Percentiles rank a stretch among this genome's conserved stretches.
Evolutionary conservation across 2,888 invertebrate genomes (phyloP).

Genomic region (Nomada hirtipes): DNA sequence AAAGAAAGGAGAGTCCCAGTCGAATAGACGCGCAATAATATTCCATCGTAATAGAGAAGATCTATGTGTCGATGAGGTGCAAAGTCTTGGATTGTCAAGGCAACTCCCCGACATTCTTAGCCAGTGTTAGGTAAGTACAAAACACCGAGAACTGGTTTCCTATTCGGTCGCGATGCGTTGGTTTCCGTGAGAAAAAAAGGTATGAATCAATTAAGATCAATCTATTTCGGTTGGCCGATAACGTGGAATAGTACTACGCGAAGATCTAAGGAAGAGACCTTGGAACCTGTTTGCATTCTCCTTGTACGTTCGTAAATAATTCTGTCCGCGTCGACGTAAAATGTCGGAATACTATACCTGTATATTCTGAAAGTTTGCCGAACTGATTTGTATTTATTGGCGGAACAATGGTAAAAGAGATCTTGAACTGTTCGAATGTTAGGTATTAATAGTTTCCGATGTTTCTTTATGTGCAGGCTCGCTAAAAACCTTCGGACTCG

Average conservation of each 20-base stretch:
- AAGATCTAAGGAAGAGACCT: neutral
- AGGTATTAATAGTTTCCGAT: neutral
- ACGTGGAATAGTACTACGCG: neutral
- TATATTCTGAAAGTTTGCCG: neutral
- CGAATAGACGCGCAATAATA: neutral
- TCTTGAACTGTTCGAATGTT: too few relatives aligned
- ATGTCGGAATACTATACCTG: neutral
- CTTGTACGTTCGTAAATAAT: neutral
- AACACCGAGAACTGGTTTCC: conserved; percentile 60
- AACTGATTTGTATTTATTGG: too few relatives aligned
- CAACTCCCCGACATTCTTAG: conserved; percentile 82
- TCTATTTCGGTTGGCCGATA: neutral
- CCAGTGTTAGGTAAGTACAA: conserved; percentile 80
- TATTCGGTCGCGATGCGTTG: neutral
- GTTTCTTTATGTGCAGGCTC: conserved; percentile 86
- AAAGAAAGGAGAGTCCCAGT: neutral
- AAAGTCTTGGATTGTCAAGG: conserved; percentile 83
- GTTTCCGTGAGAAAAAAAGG: neutral
- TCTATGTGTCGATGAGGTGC: conserved; percentile 84
- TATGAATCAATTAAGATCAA: neutral
- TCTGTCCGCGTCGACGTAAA: neutral
- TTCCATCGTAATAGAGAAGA: conserved; percentile 51
- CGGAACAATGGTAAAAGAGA: neutral
- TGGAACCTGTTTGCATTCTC: neutral
- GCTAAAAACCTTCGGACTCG: conserved; percentile 92